Conservation (phyloP, 2,888 invertebrate genomes). For the Aelia acuminata region DNA sequence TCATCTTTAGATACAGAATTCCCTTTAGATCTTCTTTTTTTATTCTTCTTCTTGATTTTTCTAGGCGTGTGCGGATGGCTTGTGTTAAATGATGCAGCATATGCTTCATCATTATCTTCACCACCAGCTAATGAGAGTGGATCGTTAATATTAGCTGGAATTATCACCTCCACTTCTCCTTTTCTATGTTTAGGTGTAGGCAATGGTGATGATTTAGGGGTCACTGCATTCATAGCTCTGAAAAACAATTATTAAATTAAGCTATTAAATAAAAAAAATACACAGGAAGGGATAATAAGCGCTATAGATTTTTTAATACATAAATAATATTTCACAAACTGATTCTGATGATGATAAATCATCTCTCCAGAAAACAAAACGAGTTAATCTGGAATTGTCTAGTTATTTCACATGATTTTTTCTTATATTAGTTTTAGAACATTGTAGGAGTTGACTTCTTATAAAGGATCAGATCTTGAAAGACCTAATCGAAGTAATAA, state of each 20-base stretch:
- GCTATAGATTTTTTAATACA: too few relatives aligned
- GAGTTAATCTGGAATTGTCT: too few relatives aligned
- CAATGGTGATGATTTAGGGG: conserved; percentile 92
- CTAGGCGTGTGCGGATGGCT: conserved; percentile 80
- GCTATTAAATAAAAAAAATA: too few relatives aligned
- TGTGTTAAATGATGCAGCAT: conserved; percentile 76
- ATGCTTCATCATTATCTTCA: conserved; percentile 81
- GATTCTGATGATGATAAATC: too few relatives aligned
- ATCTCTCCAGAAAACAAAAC: too few relatives aligned
- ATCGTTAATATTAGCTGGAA: conserved; percentile 93
- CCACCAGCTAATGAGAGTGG: conserved; percentile 84
- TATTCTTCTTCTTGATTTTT: conserved; percentile 76
- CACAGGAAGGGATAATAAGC: too few relatives aligned
- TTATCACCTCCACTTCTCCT: conserved; percentile 88
- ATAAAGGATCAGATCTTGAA: too few relatives aligned
- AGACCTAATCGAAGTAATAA: too few relatives aligned
- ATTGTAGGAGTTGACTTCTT: too few relatives aligned
- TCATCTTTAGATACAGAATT: conserved; percentile 60
- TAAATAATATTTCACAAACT: too few relatives aligned
- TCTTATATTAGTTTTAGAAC: too few relatives aligned
- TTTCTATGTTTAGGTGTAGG: conserved; percentile 86
- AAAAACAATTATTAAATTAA: not conserved
- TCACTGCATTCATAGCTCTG: conserved; percentile 88
- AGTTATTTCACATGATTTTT: too few relatives aligned
- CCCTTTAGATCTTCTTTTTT: conserved; percentile 69